phyloP scores from a whole-genome alignment of 2,113 vertebrate genomes.

The Hemibagrus wyckioides region DNA sequence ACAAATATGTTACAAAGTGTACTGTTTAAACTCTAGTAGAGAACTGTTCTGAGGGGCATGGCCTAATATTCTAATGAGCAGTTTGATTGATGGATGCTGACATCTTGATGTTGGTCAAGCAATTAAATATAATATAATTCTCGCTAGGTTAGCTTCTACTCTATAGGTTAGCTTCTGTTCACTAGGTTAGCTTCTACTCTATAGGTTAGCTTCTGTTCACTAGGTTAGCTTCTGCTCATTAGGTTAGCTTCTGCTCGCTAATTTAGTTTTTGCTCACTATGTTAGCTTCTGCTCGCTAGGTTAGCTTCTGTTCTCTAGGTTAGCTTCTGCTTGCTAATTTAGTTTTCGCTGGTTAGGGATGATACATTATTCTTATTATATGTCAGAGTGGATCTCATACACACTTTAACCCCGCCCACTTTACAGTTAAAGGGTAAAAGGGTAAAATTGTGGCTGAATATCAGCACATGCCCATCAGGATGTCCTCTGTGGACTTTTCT shows the following conservation, averaged over 20 bases:
- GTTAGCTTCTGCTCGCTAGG: background rate
- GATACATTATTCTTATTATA: background rate
- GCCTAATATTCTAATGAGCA: background rate
- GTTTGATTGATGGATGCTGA: background rate
- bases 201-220: no score
- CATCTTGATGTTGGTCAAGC: background rate
- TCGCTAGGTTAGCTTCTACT: no score
- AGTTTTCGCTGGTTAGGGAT: background rate
- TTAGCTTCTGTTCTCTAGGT: background rate
- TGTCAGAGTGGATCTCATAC: background rate
- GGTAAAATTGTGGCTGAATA: background rate
- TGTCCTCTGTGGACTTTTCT: background rate
- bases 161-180: no score
- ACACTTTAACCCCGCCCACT: background rate
- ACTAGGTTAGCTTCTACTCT: no score
- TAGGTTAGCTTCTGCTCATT: no score
- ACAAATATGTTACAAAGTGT: background rate
- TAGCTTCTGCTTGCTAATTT: background rate
- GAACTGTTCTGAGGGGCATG: background rate
- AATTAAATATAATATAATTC: background rate
- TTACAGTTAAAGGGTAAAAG: background rate
- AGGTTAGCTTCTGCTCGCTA: no score
- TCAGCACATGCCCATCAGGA: constrained; percentile 24
- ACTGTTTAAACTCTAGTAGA: background rate
- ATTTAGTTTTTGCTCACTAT: no score